Conservation (phyloP, 1,140 invertebrate genomes). For the Drosophila bipectinata region DNA sequence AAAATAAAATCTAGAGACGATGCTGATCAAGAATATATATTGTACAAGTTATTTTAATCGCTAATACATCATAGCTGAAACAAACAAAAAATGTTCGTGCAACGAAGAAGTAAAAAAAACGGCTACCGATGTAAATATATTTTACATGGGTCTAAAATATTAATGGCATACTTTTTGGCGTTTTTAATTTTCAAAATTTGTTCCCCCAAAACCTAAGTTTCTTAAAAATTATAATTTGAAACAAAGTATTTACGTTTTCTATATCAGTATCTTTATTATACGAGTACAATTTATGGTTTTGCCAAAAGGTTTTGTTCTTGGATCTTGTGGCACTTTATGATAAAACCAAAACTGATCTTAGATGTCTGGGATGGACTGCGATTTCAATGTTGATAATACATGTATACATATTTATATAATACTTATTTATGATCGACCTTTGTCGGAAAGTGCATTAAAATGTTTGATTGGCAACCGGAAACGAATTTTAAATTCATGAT, state of each 20-base stretch:
- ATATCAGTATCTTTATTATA: slow-evolving; percentile 49
- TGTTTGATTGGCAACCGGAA: slow-evolving; percentile 57
- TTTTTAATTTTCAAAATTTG: too few species aligned
- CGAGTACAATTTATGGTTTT: slow-evolving; percentile 42
- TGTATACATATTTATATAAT: slow-evolving; percentile 28
- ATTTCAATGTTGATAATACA: slow-evolving; percentile 44
- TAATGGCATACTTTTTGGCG: too few species aligned
- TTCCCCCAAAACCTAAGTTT: not conserved
- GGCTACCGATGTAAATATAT: too few species aligned
- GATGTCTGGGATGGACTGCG: slow-evolving; percentile 48
- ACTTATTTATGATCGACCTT: slow-evolving; percentile 28
- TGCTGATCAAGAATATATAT: too few species aligned
- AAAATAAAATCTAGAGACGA: too few species aligned
- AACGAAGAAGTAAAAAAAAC: too few species aligned
- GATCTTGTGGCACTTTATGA: slow-evolving; percentile 9
- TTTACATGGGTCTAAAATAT: too few species aligned
- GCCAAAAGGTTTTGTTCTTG: slow-evolving; percentile 17
- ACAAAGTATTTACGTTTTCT: slow-evolving; percentile 6
- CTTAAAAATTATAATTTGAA: not conserved
- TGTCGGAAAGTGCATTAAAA: slow-evolving; percentile 29
- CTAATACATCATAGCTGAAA: too few species aligned
- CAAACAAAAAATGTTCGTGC: too few species aligned
- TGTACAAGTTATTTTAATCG: too few species aligned
- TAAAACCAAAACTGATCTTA: slow-evolving; percentile 29
- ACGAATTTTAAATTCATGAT: slow-evolving; percentile 59